Percentiles rank a stretch among this genome's conserved stretches.
These are phyloP conservation scores for Cartodere bifasciata DNA, from an alignment of 2,888 invertebrate species.

Conservation along the genomic window DNA sequence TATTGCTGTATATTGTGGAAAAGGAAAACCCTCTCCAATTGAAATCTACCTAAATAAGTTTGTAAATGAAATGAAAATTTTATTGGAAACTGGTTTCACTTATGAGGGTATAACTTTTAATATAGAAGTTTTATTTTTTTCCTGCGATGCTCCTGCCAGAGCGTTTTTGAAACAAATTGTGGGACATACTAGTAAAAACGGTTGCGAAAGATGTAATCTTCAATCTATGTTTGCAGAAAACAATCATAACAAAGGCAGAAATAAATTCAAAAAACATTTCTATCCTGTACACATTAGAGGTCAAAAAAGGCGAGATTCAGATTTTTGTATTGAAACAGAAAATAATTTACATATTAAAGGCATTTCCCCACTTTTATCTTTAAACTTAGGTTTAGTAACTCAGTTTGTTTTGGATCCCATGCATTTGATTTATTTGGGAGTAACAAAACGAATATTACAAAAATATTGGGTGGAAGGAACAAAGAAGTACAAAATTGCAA, in stretches of 20 bases:
- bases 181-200: conserved; percentile 11
- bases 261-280: conserved; percentile 9
- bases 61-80: conserved; percentile 1
- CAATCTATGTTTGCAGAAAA: too few species aligned
- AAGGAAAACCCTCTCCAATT: conserved; percentile 5
- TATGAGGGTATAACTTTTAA: conserved; percentile 1
- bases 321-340: conserved; percentile 1
- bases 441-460: conserved; percentile 11
- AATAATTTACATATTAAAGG: conserved; percentile 9
- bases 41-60: conserved; percentile 2
- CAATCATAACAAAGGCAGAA: conserved; percentile 3
- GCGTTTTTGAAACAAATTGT: conserved; percentile 7
- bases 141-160: conserved; percentile 7
- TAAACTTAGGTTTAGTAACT: conserved; percentile 10
- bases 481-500: conserved; percentile 3
- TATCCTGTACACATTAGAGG: conserved; percentile 8
- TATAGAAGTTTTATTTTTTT: conserved; percentile 5
- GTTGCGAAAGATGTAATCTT: conserved; percentile 11
- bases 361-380: conserved; percentile 9
- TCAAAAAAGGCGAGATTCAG: conserved; percentile 4
- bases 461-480: conserved; percentile 7
- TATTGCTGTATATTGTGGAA: conserved; percentile 3
- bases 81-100: conserved; percentile 4
- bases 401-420: conserved; percentile 13
- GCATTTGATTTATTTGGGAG: conserved; percentile 14